phyloP scores from a whole-genome alignment of 2,888 invertebrate species.

The Rhagonycha fulva region DNA sequence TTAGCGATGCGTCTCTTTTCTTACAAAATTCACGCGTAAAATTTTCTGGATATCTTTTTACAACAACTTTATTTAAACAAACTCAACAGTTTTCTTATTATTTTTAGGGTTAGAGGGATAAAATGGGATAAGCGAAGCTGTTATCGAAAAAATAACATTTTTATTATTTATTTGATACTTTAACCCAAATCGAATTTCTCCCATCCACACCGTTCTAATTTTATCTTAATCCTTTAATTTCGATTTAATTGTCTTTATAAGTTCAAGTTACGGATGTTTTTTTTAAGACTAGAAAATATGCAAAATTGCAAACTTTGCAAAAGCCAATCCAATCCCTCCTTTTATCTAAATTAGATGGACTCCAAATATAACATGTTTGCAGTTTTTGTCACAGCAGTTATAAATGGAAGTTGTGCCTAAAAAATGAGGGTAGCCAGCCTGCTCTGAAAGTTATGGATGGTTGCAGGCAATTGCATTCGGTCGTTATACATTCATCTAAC shows the following conservation, averaged over 20 bases:
- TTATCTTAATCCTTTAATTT: neutral
- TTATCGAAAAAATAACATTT: neutral
- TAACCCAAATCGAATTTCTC: neutral
- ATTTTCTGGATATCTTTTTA: conserved; percentile 12
- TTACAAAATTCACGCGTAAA: conserved; percentile 25
- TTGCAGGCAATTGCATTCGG: conserved; percentile 34
- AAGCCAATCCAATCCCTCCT: neutral
- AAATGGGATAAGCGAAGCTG: neutral
- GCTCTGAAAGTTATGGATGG: conserved; percentile 37
- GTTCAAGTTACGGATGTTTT: neutral
- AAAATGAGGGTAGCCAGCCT: conserved; percentile 34
- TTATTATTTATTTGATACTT: neutral
- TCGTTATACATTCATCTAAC: conserved; percentile 31
- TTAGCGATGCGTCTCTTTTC: conserved; percentile 24
- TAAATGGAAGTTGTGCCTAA: conserved; percentile 38
- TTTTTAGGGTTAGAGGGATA: neutral
- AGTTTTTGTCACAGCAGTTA: conserved; percentile 27
- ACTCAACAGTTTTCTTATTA: neutral
- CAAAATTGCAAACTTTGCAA: neutral
- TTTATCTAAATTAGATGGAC: conserved; percentile 21
- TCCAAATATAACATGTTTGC: conserved; percentile 7
- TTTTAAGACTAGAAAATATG: neutral
- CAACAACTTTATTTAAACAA: neutral
- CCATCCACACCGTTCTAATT: neutral
- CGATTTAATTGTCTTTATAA: neutral